Evolutionary conservation across 2,797 vertebrate genomes (phyloP).

Genomic region (Erethizon dorsatum): DNA sequence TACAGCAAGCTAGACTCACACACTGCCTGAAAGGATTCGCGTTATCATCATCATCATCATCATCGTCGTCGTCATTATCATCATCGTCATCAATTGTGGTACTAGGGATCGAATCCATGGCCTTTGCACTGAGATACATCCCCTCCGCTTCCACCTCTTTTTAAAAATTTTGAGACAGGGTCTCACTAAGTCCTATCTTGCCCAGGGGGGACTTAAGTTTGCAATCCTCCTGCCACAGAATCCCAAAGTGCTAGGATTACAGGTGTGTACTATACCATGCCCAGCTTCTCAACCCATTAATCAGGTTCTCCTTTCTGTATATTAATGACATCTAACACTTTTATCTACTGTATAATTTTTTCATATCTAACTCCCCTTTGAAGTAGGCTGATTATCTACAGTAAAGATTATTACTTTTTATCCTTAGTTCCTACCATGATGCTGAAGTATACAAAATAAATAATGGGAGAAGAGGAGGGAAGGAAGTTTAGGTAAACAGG

Average conservation of each 20-base stretch:
- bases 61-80: not conserved
- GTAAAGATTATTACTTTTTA: not conserved
- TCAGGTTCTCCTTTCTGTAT: not conserved
- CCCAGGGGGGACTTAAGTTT: not conserved
- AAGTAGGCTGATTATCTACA: not conserved
- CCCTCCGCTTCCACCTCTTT: not conserved
- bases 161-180: not conserved
- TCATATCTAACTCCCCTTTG: not conserved
- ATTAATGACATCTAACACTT: not conserved
- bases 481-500: slow-evolving; percentile 12
- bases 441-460: not conserved
- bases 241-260: not conserved
- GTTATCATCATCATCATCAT: not conserved
- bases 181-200: not conserved
- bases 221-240: not conserved
- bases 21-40: not conserved
- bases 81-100: not conserved
- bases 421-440: not conserved
- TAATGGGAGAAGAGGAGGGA: not conserved
- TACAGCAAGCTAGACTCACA: not conserved
- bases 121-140: not conserved
- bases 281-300: not conserved
- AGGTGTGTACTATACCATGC: not conserved
- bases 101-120: not conserved
- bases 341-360: not conserved